These are phyloP conservation scores for Bubalus kerabau DNA, from an alignment of 2,113 vertebrate genomes.

Conservation along the genomic window DNA sequence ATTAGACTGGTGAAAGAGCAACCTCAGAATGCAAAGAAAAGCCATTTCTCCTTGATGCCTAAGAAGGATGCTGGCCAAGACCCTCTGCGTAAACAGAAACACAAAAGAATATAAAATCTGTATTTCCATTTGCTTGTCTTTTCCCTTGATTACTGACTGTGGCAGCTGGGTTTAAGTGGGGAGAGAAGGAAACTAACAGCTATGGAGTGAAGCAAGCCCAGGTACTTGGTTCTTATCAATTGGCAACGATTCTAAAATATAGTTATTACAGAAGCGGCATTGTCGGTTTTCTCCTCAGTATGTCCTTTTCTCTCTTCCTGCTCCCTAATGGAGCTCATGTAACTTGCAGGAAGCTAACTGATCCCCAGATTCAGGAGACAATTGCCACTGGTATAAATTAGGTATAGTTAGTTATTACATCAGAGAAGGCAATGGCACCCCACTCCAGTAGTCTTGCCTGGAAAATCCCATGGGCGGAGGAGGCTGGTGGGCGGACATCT, in stretches of 20 bases:
- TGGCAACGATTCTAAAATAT: background rate
- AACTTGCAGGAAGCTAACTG: background rate
- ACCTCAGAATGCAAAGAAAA: background rate
- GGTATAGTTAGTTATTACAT: no score
- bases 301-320: background rate
- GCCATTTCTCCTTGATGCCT: background rate
- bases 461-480: no score
- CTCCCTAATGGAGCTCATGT: background rate
- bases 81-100: background rate
- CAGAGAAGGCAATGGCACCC: no score
- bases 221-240: background rate
- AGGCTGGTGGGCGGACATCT: no score
- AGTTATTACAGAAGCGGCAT: background rate
- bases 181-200: background rate
- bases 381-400: background rate
- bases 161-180: background rate
- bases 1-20: fast-evolving
- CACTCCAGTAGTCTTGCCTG: no score
- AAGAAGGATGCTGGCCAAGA: background rate
- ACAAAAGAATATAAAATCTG: background rate
- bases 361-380: background rate
- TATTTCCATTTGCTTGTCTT: background rate
- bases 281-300: background rate
- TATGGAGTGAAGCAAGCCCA: background rate
- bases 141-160: background rate